Base-by-base conservation (phyloP, 2,888 invertebrate genomes). In the Agonopterix heracliana region DNA sequence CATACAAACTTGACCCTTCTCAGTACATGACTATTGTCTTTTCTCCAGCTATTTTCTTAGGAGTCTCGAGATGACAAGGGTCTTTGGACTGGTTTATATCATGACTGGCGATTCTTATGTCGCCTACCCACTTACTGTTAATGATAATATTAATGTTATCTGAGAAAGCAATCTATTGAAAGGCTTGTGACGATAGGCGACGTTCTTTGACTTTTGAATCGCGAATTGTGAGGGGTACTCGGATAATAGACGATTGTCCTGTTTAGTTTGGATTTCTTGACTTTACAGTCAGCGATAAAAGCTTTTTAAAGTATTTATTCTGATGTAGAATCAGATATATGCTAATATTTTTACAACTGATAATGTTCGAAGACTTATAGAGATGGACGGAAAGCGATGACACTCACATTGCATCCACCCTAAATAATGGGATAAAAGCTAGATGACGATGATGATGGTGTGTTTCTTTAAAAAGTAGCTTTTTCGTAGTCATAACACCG, bases 141-240 rank as follows among this genome's bases (percentile, higher is more conserved):
- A 86, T 84, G 84, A 85, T 81, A 85, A 82, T 83, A 85, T 85
- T 85, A 82, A 82, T 81, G 74, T 78, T 84, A 80, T 81, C 81
- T 79, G 60, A 69, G 70, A 80, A 75, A 84, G 77, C 74, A 77
- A 79, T 86, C 80, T 68, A 48, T 59, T 63, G 64, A 63, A 64
- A 61, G 57, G 62, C 59, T 64, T 55, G 63, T 56, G 65, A 60
- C 58, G 61, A 62, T 57, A 60, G 55, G 52, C 52, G 55, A 54
- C 51, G 49, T 59, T 65, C 59, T 66, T 63, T 63, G 69, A 71
- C 66, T 73, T 69, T 73, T 63, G 65, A 66, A 68, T 72, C 59
- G 53, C 63, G 54, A 57, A 61, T 61, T 59, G 50, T 42, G 17
- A 36, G 47, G 43, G 26, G 38, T 46, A 17, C 14, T 38, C 38